Evolutionary conservation across 2,113 vertebrate genomes (phyloP).

Genomic region (Pachycephala philippinensis): DNA sequence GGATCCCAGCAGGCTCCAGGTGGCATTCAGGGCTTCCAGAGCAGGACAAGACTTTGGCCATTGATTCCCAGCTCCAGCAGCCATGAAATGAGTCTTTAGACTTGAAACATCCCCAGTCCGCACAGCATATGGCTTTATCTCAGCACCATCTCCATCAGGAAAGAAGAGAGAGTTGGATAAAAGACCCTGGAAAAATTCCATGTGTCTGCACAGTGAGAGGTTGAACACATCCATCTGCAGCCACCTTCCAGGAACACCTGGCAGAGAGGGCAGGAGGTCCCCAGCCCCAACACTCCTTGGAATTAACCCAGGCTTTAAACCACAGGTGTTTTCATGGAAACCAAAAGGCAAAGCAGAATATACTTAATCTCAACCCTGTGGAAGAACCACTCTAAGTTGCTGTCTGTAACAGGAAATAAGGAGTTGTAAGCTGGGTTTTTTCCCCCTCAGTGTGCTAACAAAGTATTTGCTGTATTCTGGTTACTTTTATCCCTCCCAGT

Average conservation of each 20-base stretch:
- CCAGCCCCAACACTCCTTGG: not conserved
- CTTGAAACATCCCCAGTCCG: not conserved
- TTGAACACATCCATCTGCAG: not conserved
- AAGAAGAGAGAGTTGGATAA: not conserved
- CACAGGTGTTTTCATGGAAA: not conserved
- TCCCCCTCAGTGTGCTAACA: not conserved
- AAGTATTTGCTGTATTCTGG: constrained; percentile 39
- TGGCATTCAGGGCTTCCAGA: not conserved
- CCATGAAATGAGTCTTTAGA: not conserved
- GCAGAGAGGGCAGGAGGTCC: not conserved
- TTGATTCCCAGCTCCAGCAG: not conserved
- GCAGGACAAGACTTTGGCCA: not conserved
- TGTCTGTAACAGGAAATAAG: constrained; percentile 33
- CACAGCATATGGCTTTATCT: not conserved
- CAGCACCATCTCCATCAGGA: not conserved
- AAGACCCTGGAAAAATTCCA: not conserved
- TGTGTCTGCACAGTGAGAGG: not conserved
- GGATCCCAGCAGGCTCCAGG: not conserved
- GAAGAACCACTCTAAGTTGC: not conserved
- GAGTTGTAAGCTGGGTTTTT: not conserved
- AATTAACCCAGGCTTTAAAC: not conserved
- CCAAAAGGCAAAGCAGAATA: not conserved
- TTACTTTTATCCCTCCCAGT: constrained; percentile 44
- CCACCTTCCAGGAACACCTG: not conserved
- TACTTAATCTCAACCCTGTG: not conserved